Conservation (phyloP, 2,113 vertebrate species). For the Varanus komodoensis region DNA sequence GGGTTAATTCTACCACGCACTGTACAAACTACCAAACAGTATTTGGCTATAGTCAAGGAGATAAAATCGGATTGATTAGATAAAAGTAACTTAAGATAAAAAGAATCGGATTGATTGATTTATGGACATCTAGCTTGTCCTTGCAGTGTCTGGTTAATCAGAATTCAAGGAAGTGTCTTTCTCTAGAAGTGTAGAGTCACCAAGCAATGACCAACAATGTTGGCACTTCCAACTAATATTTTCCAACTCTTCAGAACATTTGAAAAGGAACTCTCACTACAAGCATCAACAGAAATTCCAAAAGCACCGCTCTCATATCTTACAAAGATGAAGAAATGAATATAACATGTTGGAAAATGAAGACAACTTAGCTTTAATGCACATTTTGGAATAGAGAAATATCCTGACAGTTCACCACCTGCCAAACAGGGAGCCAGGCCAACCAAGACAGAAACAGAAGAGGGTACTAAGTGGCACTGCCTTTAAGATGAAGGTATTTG, state of each 20-base stretch:
- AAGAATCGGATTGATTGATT: too few relatives aligned
- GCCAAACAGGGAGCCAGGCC: conserved; percentile 18
- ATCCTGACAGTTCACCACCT: background rate
- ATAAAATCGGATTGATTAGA: too few relatives aligned
- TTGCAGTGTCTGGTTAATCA: background rate
- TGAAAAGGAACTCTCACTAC: background rate
- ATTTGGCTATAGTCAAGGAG: too few relatives aligned
- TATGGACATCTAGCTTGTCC: background rate
- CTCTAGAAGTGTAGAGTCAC: background rate
- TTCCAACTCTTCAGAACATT: background rate
- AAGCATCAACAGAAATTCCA: background rate
- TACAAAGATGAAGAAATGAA: conserved; percentile 17
- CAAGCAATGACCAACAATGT: background rate
- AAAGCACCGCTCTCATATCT: background rate
- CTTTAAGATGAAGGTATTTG: background rate
- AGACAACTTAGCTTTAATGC: conserved; percentile 21
- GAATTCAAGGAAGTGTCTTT: background rate
- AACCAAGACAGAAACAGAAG: background rate
- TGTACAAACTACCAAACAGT: too few relatives aligned
- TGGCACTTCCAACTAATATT: background rate
- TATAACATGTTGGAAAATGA: conserved; percentile 25
- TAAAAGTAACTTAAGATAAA: too few relatives aligned
- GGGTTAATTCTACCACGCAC: too few relatives aligned
- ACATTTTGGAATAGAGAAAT: conserved; percentile 27
- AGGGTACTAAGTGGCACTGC: conserved; percentile 19